Percentiles rank a stretch among this genome's conserved stretches.
Conservation (phyloP, 2,113 vertebrate genomes). For the Parus major region DNA sequence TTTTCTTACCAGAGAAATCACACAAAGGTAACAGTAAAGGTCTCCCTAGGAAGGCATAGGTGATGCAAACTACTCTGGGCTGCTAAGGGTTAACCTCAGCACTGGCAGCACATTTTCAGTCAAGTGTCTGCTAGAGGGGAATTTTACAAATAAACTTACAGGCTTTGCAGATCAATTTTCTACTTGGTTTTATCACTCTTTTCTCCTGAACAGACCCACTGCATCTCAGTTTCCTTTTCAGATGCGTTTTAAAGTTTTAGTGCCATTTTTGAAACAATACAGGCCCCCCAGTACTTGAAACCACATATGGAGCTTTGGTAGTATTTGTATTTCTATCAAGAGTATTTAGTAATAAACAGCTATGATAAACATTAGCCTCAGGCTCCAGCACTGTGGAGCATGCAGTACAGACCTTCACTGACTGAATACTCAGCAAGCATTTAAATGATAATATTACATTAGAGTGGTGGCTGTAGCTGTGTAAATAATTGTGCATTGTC, state of each 20-base stretch:
- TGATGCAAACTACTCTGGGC: not conserved
- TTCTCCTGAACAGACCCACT: not conserved
- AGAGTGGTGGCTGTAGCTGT: constrained; percentile 32
- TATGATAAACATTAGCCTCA: constrained; percentile 58
- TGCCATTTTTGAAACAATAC: constrained; percentile 48
- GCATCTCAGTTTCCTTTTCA: not conserved
- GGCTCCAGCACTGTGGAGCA: constrained; percentile 49
- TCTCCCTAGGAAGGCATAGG: not conserved
- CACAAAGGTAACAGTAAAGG: not conserved
- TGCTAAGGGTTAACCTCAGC: constrained; percentile 48
- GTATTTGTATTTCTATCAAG: constrained; percentile 55
- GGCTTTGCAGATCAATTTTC: constrained; percentile 70
- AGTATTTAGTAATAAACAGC: constrained; percentile 68
- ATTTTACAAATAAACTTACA: constrained; percentile 72
- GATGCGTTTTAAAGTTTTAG: constrained; percentile 36
- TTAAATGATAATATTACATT: constrained; percentile 65
- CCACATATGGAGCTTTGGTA: constrained; percentile 39
- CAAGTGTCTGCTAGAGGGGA: constrained; percentile 47
- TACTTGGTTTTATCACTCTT: constrained; percentile 60
- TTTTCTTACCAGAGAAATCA: not conserved
- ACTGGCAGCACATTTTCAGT: constrained; percentile 30
- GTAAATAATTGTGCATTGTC: constrained; percentile 65
- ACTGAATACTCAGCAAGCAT: constrained; percentile 59
- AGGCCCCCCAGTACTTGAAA: constrained; percentile 2
- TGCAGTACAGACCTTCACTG: constrained; percentile 42